A percentile compares a stretch with the other conserved stretches of the same genome.
Conservation (phyloP, 1,140 invertebrate genomes). For the Leptinotarsa lineolata region DNA sequence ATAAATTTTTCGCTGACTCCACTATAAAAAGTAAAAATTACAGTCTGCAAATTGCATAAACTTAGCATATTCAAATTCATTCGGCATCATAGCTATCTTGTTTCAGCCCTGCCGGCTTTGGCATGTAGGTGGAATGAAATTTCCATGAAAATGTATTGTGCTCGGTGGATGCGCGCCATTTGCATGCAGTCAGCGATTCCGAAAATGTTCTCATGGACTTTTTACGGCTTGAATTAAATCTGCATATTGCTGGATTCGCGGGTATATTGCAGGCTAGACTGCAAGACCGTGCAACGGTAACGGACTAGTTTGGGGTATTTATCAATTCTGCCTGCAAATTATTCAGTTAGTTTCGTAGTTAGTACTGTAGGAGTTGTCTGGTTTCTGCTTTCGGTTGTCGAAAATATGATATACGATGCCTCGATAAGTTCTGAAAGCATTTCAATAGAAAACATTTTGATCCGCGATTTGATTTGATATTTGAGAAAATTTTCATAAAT, state of each 20-base stretch:
- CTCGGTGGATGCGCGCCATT: slow-evolving; percentile 20
- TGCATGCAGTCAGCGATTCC: slow-evolving; percentile 24
- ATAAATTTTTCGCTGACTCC: background rate
- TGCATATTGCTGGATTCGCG: slow-evolving; percentile 16
- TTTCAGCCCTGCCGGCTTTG: background rate
- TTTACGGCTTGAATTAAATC: slow-evolving; percentile 13
- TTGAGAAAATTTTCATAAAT: too few species aligned
- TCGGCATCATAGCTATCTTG: slow-evolving; percentile 21
- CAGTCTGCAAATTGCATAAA: slow-evolving; percentile 8
- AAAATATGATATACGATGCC: too few species aligned
- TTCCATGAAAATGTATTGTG: slow-evolving; percentile 21
- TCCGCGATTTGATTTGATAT: too few species aligned
- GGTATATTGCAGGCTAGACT: slow-evolving; percentile 8
- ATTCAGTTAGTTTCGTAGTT: too few species aligned
- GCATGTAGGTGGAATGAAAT: slow-evolving; percentile 30
- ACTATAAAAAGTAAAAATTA: background rate
- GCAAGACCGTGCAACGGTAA: background rate
- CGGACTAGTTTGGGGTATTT: too few species aligned
- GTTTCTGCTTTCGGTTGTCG: too few species aligned
- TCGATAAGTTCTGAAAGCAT: too few species aligned
- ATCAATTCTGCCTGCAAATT: too few species aligned
- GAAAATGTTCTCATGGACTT: slow-evolving; percentile 17
- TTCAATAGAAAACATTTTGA: too few species aligned
- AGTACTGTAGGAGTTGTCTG: too few species aligned
- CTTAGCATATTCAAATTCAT: slow-evolving; percentile 17